Percentiles rank a stretch among this genome's conserved stretches.
phyloP scores from a whole-genome alignment of 2,888 invertebrate genomes.

The Maniola hyperantus region DNA sequence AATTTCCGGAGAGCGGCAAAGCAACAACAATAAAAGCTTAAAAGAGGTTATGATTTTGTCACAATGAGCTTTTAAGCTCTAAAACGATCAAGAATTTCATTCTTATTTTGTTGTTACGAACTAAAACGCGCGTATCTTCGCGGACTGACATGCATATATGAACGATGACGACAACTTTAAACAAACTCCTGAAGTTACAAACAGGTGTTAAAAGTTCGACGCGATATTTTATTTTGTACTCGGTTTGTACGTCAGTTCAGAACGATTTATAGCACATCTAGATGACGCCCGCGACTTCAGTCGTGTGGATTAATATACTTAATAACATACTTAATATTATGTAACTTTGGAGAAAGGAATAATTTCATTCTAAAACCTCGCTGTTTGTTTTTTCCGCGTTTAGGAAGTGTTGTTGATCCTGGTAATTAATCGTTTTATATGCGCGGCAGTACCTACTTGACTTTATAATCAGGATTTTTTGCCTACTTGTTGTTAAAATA shows the following conservation, averaged over 20 bases:
- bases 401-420: conserved; percentile 69
- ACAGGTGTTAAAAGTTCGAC: not conserved
- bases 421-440: conserved; percentile 78
- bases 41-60: not conserved
- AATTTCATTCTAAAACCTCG: conserved; percentile 41
- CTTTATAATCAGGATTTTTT: conserved; percentile 12
- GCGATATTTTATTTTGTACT: not conserved
- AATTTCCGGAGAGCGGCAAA: not conserved
- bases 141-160: conserved; percentile 29
- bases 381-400: conserved; percentile 56
- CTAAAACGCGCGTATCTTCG: conserved; percentile 23
- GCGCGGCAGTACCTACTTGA: conserved; percentile 41
- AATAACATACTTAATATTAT: not conserved
- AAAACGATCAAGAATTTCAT: not conserved
- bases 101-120: not conserved
- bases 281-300: not conserved
- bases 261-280: not conserved
- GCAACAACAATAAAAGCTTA: not conserved
- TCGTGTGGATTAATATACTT: no score
- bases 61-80: not conserved
- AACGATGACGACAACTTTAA: conserved; percentile 7
- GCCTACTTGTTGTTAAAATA: conserved; percentile 6
- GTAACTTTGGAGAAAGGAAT: not conserved
- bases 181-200: conserved; percentile 1
- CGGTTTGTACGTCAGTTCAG: not conserved